phyloP scores from a whole-genome alignment of 1,140 invertebrate genomes.

The Sinella curviseta region DNA sequence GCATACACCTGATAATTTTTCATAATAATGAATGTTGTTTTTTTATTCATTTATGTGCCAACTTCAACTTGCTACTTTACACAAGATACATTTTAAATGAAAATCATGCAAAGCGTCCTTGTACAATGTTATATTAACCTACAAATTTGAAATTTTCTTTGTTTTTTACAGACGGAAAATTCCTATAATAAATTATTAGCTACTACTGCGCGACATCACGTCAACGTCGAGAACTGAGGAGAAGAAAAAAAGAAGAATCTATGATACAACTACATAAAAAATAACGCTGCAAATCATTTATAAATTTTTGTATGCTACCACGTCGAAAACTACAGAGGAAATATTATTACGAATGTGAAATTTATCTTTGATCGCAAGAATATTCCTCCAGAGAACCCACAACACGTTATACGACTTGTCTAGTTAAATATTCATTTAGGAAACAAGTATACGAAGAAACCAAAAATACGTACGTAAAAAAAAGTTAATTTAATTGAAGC shows the following conservation, averaged over 20 bases:
- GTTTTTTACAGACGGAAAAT: constrained; percentile 14
- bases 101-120: too few relatives aligned
- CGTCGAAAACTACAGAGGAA: too few relatives aligned
- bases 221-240: not conserved
- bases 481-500: not conserved
- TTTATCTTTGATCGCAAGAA: not conserved
- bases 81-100: too few relatives aligned
- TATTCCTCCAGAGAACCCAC: not conserved
- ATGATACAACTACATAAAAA: not conserved
- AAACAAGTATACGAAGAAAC: constrained; percentile 29
- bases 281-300: too few relatives aligned
- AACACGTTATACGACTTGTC: constrained; percentile 11
- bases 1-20: too few relatives aligned
- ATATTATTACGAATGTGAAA: not conserved
- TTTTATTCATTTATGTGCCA: too few relatives aligned
- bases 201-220: not conserved
- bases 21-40: too few relatives aligned
- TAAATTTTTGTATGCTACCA: too few relatives aligned
- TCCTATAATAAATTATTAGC: not conserved
- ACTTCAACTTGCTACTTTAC: too few relatives aligned
- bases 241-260: not conserved
- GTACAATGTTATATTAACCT: too few relatives aligned
- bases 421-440: not conserved
- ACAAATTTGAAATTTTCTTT: not conserved
- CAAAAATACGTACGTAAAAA: not conserved